phyloP scores from a whole-genome alignment of 2,888 invertebrate species.

The Eupithecia vulgata region DNA sequence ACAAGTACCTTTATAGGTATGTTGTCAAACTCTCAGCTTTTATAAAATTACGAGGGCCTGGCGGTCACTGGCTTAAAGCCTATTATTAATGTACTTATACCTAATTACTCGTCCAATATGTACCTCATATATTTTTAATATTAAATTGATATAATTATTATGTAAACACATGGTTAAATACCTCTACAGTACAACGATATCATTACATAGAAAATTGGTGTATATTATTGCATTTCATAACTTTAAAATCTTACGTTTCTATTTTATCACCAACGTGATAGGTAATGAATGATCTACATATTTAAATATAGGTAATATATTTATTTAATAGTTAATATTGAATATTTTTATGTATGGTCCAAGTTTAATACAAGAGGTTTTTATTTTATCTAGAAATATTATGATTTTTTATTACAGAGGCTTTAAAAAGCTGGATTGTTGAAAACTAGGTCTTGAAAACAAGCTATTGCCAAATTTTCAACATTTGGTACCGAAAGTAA shows the following conservation, averaged over 20 bases:
- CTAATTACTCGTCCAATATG: neutral
- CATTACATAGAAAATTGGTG: conserved; percentile 38
- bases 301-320: neutral
- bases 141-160: conserved; percentile 1
- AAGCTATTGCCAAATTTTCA: neutral
- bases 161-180: conserved; percentile 16
- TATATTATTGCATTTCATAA: conserved; percentile 37
- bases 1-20: too few species aligned
- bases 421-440: neutral
- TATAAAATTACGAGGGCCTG: too few species aligned
- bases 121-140: neutral
- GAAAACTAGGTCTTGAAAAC: neutral
- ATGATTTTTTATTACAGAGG: too few species aligned
- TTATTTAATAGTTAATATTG: neutral
- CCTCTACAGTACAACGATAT: conserved; percentile 31
- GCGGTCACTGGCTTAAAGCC: too few species aligned
- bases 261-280: conserved; percentile 13
- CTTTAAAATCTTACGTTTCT: conserved; percentile 15
- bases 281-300: neutral
- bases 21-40: too few species aligned
- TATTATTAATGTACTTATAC: neutral
- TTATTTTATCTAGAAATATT: neutral
- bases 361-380: neutral
- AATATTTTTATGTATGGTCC: conserved; percentile 21
- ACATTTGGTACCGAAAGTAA: neutral